Evolutionary conservation across 2,888 invertebrate genomes (phyloP), one percentile per base, ranked within the genome.

Genomic region (Lordiphosa fenestrarum): DNA sequence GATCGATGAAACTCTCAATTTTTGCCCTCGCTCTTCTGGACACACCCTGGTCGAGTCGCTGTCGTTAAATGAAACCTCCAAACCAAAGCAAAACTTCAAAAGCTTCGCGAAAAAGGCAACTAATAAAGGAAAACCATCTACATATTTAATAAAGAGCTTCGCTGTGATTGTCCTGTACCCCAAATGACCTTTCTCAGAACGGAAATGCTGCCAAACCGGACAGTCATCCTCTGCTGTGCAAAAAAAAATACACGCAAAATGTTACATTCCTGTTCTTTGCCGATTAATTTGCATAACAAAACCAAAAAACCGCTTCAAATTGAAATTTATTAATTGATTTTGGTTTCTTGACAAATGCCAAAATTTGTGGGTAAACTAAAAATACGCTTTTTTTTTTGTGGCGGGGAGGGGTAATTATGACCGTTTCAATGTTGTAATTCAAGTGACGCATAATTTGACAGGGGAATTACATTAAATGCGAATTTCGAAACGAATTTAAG

Each of bases 371-470:
- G n/a, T 25, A 55, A 53, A 51, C 68, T 46, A 60, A 65, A 67
- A 73, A 65, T 55, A 70, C 10, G 47, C 19, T 30, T 62, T 52
- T 49, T 13, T 30, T 59, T 55, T 40, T 50, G 30, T 44, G 37
- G 21, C 23, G 12, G 30, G 33, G 77, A 84, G n/a, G n/a, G n/a
- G n/a, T n/a, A n/a, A 84, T 86, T 87, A 85, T 86, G 81, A 74
- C 85, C 84, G 69, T 80, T 75, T 78, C 66, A 84, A 84, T 82
- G 73, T 77, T 80, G 84, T 80, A 86, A 87, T 86, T 87, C 84
- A 74, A 75, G 87, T 36, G 30, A 35, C 15, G 19, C 19, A 12
- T 38, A 47, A 37, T 44, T 39, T 48, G 64, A 64, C 60, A 67
- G 50, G 52, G 41, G 56, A 69, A 56, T 62, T 56, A 56, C 65